phyloP scores from a whole-genome alignment of 2,113 vertebrate genomes.

The Mormoops blainvillei region DNA sequence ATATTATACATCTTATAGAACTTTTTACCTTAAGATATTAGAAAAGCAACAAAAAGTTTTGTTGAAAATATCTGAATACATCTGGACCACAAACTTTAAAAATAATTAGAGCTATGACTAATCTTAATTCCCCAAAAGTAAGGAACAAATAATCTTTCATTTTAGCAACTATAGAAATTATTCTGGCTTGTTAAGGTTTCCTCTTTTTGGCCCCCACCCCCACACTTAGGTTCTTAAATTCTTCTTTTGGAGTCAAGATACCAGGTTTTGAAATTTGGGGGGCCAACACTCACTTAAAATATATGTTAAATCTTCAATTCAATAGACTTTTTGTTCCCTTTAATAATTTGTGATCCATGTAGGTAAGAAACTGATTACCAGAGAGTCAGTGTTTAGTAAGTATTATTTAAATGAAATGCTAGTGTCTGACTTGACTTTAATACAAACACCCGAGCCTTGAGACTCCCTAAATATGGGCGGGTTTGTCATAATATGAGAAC shows the following conservation, averaged over 20 bases:
- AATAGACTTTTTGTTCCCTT: background rate
- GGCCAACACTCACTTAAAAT: background rate
- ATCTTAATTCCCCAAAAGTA: background rate
- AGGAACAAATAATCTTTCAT: background rate
- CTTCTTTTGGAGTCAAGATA: background rate
- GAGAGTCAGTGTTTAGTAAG: background rate
- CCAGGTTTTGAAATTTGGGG: background rate
- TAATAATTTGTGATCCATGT: background rate
- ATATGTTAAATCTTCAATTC: background rate
- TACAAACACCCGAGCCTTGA: background rate
- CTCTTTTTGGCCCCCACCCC: background rate
- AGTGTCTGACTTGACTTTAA: background rate
- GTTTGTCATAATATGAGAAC: background rate
- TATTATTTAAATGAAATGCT: background rate
- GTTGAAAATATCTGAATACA: background rate
- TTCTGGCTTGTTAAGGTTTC: background rate
- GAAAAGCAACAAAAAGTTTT: background rate
- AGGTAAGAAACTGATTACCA: background rate
- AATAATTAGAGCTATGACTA: background rate
- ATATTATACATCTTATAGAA: background rate
- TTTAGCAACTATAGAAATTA: background rate
- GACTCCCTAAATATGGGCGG: background rate
- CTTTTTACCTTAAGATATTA: background rate
- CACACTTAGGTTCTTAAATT: background rate
- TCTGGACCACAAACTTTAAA: background rate